Conservation (phyloP, 2,888 invertebrate genomes). For the Acanthosepion lycidas region DNA sequence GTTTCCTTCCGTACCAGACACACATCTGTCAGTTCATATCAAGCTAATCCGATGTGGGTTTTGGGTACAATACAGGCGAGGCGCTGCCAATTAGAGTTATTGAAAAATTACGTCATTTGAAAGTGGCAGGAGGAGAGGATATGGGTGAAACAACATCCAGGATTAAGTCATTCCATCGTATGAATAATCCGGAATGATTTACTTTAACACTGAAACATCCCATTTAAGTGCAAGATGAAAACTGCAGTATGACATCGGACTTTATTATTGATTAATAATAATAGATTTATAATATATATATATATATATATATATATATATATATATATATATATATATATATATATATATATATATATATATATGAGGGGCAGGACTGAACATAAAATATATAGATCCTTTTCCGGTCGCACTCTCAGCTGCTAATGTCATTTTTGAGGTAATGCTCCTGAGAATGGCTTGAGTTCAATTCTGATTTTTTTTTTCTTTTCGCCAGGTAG, state of each 20-base stretch:
- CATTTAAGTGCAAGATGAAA: neutral
- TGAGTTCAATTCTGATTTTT: too few relatives aligned
- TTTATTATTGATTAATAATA: neutral
- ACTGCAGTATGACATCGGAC: neutral
- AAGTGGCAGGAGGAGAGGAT: neutral
- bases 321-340: neutral
- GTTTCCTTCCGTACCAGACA: neutral
- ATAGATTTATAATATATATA: neutral
- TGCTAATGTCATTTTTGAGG: too few relatives aligned
- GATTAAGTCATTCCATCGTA: neutral
- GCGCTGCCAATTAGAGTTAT: neutral
- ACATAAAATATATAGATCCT: too few relatives aligned
- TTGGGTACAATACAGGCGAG: neutral
- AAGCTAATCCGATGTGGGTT: neutral
- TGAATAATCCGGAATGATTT: neutral
- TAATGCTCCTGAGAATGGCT: too few relatives aligned
- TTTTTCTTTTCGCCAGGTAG: too few relatives aligned
- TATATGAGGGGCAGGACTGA: too few relatives aligned
- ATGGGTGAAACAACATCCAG: too few relatives aligned
- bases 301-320: slow-evolving; percentile 33
- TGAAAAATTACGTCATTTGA: slow-evolving; percentile 11
- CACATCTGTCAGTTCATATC: slow-evolving; percentile 7
- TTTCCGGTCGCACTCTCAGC: too few relatives aligned
- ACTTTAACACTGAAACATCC: neutral
- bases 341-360: too few relatives aligned